phyloP scores from a whole-genome alignment of 2,888 invertebrate species.

The Pharmacophagus antenor region DNA sequence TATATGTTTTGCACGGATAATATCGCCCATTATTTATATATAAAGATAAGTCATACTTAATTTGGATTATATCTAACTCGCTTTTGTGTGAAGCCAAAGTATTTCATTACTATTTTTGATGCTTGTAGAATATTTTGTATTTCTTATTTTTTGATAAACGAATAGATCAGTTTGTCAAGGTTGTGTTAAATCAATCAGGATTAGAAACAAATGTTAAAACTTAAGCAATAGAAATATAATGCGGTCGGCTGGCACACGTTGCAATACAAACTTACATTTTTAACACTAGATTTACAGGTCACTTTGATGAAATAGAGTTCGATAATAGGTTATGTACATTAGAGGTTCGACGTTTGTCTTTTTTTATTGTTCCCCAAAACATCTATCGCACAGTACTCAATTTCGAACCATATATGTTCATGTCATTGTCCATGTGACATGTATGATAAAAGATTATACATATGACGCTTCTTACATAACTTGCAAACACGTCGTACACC shows the following conservation, averaged over 20 bases:
- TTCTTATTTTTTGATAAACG: neutral
- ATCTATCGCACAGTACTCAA: no score
- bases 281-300: no score
- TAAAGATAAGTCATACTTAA: neutral
- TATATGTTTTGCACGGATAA: constrained; percentile 5
- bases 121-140: constrained; percentile 13
- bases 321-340: no score
- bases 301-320: no score
- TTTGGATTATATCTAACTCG: constrained; percentile 1
- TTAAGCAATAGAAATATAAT: neutral
- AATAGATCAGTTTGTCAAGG: neutral
- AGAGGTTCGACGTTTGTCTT: no score
- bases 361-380: no score
- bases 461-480: no score
- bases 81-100: constrained; percentile 4
- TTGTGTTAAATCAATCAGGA: neutral
- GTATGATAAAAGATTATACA: no score
- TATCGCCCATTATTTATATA: neutral
- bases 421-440: no score
- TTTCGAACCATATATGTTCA: no score
- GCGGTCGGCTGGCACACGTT: neutral
- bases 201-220: neutral
- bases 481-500: no score
- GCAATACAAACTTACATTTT: neutral
- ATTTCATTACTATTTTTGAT: constrained; percentile 8